phyloP scores from a whole-genome alignment of 2,888 invertebrate genomes.

The Tethea ocularis region DNA sequence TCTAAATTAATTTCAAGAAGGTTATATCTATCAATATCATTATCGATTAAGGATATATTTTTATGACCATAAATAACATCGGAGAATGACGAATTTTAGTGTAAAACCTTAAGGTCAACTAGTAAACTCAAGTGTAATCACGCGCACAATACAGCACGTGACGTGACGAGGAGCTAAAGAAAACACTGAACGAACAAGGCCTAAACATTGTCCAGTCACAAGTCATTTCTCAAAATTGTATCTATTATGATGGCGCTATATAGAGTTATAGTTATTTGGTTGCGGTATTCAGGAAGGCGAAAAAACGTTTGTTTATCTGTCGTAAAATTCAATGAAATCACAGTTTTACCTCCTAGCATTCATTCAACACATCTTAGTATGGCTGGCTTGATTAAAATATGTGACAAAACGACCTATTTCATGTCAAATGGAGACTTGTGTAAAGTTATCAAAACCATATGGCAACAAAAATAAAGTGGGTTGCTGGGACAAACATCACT shows the following conservation, averaged over 20 bases:
- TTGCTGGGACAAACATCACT: background rate
- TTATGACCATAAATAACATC: background rate
- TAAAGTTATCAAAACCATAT: background rate
- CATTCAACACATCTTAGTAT: too few relatives aligned
- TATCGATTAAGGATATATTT: too few relatives aligned
- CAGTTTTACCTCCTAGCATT: too few relatives aligned
- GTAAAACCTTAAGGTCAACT: constrained; percentile 1
- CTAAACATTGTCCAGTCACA: background rate
- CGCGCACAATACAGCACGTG: constrained; percentile 1
- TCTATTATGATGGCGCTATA: background rate
- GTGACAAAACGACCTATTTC: background rate
- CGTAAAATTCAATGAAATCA: too few relatives aligned
- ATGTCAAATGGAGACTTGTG: background rate
- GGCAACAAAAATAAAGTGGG: background rate
- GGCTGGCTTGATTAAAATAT: background rate
- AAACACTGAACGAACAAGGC: background rate
- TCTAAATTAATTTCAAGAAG: too few relatives aligned
- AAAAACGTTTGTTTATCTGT: too few relatives aligned
- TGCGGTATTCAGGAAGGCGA: too few relatives aligned
- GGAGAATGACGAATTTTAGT: background rate
- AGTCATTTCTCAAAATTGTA: background rate
- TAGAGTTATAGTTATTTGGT: background rate
- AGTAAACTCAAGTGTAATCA: background rate
- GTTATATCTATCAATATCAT: too few relatives aligned
- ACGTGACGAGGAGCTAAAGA: background rate